Evolutionary conservation across 2,888 invertebrate species (phyloP).

Genomic region (Plemyria rubiginata): DNA sequence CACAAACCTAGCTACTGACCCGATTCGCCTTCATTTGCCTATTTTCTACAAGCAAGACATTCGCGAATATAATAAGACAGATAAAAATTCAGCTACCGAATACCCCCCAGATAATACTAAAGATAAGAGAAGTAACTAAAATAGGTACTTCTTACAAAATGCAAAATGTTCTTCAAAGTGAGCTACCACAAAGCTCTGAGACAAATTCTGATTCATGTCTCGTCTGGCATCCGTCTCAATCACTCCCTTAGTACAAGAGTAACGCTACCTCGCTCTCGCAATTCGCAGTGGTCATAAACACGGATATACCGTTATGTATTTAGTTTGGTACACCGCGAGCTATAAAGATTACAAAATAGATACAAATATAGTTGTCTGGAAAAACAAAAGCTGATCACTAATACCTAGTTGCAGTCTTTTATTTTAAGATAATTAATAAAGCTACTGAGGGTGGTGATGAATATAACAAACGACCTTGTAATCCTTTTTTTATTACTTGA

Average conservation of each 20-base stretch:
- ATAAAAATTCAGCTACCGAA: too few species aligned
- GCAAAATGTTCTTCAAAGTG: not conserved
- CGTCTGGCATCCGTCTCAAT: conserved; percentile 25
- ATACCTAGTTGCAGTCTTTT: too few species aligned
- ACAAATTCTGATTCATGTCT: conserved; percentile 26
- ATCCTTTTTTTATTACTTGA: too few species aligned
- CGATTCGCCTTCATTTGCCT: too few species aligned
- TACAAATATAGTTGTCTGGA: not conserved
- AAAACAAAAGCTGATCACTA: too few species aligned
- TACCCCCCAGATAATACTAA: too few species aligned
- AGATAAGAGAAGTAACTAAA: not conserved
- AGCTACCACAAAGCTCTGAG: conserved; percentile 5
- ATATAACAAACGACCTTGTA: too few species aligned
- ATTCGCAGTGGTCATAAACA: conserved; percentile 26
- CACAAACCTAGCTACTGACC: too few species aligned
- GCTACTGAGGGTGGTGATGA: too few species aligned
- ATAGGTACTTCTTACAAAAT: not conserved
- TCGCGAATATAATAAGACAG: too few species aligned
- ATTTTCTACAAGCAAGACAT: too few species aligned
- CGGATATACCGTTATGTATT: conserved; percentile 22
- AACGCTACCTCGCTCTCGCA: conserved; percentile 11
- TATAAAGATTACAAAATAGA: conserved; percentile 18
- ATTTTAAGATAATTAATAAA: too few species aligned
- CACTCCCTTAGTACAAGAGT: not conserved
- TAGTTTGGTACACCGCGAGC: conserved; percentile 17